phyloP scores from a whole-genome alignment of 1,140 invertebrate species.

The Aphis craccivora region DNA sequence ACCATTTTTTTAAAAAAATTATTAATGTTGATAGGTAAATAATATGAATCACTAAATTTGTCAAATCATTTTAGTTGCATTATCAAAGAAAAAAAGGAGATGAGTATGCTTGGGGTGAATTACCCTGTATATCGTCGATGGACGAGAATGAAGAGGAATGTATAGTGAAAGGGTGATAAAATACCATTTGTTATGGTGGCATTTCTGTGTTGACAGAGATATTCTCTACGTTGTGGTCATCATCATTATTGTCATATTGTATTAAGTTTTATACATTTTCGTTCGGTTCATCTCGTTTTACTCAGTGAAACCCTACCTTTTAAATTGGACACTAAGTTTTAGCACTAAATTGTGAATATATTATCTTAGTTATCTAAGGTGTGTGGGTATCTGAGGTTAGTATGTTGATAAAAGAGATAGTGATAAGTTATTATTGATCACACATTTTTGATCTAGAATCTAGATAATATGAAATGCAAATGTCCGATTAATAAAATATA shows the following conservation, averaged over 20 bases:
- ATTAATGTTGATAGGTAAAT: too few relatives aligned
- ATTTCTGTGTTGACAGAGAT: slow-evolving; percentile 43
- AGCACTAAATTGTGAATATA: neutral
- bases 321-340: neutral
- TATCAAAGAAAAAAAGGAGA: too few relatives aligned
- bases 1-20: too few relatives aligned
- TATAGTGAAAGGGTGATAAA: neutral
- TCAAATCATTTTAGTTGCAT: too few relatives aligned
- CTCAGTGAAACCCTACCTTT: neutral
- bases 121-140: neutral
- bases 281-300: neutral
- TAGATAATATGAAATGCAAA: neutral
- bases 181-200: slow-evolving; percentile 48
- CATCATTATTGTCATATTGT: slow-evolving; percentile 42
- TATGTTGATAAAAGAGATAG: neutral
- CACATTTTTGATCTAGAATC: neutral
- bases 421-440: neutral
- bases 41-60: too few relatives aligned
- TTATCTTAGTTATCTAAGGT: neutral
- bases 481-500: neutral
- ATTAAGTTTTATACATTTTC: neutral
- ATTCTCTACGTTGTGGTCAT: slow-evolving; percentile 25
- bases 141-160: neutral
- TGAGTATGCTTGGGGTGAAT: too few relatives aligned
- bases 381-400: neutral